Evolutionary conservation across 1,140 invertebrate genomes (phyloP).

Genomic region (Pemphigus obesinymphae): DNA sequence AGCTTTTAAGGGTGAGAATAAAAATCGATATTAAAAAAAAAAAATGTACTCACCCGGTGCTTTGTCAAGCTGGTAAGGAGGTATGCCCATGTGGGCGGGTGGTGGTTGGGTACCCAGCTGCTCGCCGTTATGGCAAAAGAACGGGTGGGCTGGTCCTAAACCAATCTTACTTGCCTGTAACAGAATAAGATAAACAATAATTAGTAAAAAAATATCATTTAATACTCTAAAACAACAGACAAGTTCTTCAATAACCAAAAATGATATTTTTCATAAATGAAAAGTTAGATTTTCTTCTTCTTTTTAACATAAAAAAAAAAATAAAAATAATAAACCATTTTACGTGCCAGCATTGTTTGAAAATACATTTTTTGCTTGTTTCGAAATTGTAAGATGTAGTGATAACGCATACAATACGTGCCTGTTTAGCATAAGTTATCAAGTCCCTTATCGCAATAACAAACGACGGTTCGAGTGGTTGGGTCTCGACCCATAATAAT

Average conservation of each 20-base stretch:
- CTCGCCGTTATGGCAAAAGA: constrained; percentile 85
- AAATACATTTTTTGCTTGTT: constrained; percentile 25
- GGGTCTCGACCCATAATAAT: constrained; percentile 56
- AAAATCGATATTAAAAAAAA: constrained; percentile 33
- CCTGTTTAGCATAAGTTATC: constrained; percentile 50
- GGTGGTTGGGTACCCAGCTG: constrained; percentile 81
- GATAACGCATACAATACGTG: constrained; percentile 45
- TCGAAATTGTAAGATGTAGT: constrained; percentile 11
- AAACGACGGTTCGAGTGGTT: constrained; percentile 55
- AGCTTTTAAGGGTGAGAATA: constrained; percentile 14
- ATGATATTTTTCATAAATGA: neutral
- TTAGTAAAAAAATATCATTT: neutral
- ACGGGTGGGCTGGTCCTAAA: constrained; percentile 62
- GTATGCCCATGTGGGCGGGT: constrained; percentile 94
- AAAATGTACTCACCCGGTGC: constrained; percentile 59
- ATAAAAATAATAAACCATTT: constrained; percentile 13
- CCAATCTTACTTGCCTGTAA: constrained; percentile 88
- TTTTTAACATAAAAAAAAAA: neutral
- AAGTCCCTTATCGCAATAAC: constrained; percentile 54
- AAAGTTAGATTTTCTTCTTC: constrained; percentile 1
- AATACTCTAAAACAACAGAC: neutral
- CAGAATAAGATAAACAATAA: constrained; percentile 51
- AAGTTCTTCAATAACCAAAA: neutral
- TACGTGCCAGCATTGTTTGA: constrained; percentile 24
- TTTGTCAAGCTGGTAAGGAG: constrained; percentile 83